Percentiles rank a stretch among this genome's conserved stretches.
These are phyloP conservation scores for Geophilus truncorum DNA, from an alignment of 2,888 invertebrate species.

Conservation along the genomic window DNA sequence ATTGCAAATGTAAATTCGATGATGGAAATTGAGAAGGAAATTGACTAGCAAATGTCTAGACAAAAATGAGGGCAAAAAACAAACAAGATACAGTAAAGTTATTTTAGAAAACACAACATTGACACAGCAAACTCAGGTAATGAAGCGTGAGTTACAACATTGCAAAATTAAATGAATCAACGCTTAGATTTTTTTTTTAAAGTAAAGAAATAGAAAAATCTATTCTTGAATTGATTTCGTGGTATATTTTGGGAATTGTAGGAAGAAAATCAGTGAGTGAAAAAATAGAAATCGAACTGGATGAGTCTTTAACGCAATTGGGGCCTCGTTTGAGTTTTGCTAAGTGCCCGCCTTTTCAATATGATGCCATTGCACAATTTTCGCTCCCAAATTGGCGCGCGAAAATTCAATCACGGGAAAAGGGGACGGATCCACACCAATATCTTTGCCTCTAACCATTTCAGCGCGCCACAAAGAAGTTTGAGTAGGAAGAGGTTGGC, in stretches of 20 bases:
- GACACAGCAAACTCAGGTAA: too few relatives aligned
- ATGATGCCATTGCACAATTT: slow-evolving; percentile 27
- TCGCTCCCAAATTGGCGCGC: slow-evolving; percentile 7
- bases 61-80: background rate
- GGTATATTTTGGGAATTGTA: background rate
- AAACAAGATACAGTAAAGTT: too few relatives aligned
- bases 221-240: background rate
- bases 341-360: slow-evolving; percentile 8
- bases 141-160: too few relatives aligned
- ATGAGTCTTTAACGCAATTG: background rate
- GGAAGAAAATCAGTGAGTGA: background rate
- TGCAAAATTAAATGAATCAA: too few relatives aligned
- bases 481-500: background rate
- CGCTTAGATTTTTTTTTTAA: too few relatives aligned
- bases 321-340: slow-evolving; percentile 1
- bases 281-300: background rate
- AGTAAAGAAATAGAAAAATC: too few relatives aligned
- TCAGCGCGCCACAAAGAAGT: background rate
- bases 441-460: slow-evolving; percentile 22
- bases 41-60: background rate
- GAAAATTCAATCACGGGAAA: slow-evolving; percentile 11
- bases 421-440: slow-evolving; percentile 16
- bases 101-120: too few relatives aligned
- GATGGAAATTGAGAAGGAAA: slow-evolving; percentile 21
- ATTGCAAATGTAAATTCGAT: slow-evolving; percentile 23